These are phyloP conservation scores for Lasioglossum morio DNA, from an alignment of 2,888 invertebrate genomes.

Conservation along the genomic window DNA sequence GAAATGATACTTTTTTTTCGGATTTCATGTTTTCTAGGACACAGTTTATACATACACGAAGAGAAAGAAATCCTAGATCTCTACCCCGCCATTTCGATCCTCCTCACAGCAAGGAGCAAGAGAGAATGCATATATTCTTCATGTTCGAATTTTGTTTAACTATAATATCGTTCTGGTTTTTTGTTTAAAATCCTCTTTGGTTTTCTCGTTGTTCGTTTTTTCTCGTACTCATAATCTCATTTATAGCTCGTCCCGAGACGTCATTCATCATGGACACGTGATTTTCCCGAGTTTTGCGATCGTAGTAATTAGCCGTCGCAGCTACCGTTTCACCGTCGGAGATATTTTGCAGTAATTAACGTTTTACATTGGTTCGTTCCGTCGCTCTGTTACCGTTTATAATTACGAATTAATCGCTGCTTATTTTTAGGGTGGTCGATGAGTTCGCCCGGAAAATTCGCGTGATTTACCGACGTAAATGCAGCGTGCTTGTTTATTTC, in stretches of 20 bases:
- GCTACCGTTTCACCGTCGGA: conserved; percentile 9
- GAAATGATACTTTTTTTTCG: conserved; percentile 40
- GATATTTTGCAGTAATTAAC: conserved; percentile 34
- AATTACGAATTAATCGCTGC: conserved; percentile 20
- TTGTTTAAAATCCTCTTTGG: not conserved
- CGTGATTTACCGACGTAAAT: not conserved
- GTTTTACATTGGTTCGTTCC: conserved; percentile 35
- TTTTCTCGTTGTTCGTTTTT: not conserved
- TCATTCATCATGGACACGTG: conserved; percentile 20
- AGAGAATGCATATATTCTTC: conserved; percentile 49
- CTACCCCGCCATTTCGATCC: conserved; percentile 50
- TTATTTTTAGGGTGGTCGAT: conserved; percentile 19
- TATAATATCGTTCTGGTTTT: not conserved
- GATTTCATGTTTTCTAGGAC: conserved; percentile 52
- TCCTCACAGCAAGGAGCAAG: conserved; percentile 54
- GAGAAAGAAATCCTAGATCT: conserved; percentile 43
- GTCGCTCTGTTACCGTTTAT: not conserved
- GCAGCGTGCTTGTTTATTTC: not conserved
- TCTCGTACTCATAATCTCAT: not conserved
- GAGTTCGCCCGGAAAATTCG: conserved; percentile 23
- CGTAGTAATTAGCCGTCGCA: conserved; percentile 31
- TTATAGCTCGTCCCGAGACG: not conserved
- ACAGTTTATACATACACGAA: conserved; percentile 36
- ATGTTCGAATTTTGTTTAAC: not conserved
- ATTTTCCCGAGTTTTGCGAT: conserved; percentile 29